A percentile compares a stretch with the other conserved stretches of the same genome.
phyloP scores from a whole-genome alignment of 2,113 vertebrate species.

The Malurus melanocephalus region DNA sequence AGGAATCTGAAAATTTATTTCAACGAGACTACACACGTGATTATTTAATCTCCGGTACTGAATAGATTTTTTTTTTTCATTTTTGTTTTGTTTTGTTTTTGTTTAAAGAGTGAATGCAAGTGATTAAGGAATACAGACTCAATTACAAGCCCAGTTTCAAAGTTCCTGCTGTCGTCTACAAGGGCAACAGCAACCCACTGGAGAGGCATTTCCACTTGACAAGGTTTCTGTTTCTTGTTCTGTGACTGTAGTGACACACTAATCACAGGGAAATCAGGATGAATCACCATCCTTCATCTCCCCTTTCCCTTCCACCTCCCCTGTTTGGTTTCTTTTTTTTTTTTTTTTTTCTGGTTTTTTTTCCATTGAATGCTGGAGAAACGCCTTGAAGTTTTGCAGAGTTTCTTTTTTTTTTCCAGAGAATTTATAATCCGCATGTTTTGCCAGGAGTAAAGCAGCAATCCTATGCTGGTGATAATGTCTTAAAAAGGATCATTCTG shows the following conservation, averaged over 20 bases:
- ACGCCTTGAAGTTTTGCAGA: constrained; percentile 70
- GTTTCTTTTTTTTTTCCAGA: constrained; percentile 6
- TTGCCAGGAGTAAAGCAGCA: constrained; percentile 74
- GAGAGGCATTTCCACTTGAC: constrained; percentile 72
- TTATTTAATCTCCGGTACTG: constrained; percentile 82
- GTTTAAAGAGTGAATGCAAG: constrained; percentile 73
- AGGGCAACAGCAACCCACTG: constrained; percentile 68
- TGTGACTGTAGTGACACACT: constrained; percentile 71
- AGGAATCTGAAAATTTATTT: constrained; percentile 79
- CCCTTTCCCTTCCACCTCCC: constrained; percentile 25
- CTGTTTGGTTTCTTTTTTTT: not conserved
- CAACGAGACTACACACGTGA: constrained; percentile 73
- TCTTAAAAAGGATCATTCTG: constrained; percentile 34
- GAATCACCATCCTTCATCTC: constrained; percentile 68
- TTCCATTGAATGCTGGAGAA: constrained; percentile 70
- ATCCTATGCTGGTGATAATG: constrained; percentile 41
- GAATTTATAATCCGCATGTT: constrained; percentile 67
- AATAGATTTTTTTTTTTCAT: constrained; percentile 45
- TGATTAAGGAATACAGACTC: constrained; percentile 73
- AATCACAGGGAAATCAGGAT: constrained; percentile 72
- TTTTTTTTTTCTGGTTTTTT: not conserved
- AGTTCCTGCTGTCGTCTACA: constrained; percentile 73
- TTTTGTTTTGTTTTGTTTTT: constrained; percentile 42
- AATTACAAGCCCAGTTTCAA: constrained; percentile 66
- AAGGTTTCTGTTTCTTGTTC: constrained; percentile 62